Conservation (phyloP, 92 coral and sea anemone species). For the Pocillopora meandrina region DNA sequence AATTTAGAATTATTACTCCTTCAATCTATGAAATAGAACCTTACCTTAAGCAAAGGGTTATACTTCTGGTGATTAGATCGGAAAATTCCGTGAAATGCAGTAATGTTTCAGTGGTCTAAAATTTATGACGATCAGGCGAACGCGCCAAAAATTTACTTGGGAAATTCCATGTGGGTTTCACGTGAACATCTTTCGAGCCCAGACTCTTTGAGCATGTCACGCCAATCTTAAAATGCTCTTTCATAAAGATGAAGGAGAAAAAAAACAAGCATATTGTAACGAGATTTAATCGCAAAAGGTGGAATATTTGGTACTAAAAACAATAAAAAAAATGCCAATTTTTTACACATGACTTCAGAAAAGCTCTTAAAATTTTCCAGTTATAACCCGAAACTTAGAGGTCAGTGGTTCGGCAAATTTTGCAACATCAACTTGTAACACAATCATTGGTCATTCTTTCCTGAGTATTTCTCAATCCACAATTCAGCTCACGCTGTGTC, state of each 20-base stretch:
- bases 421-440: neutral
- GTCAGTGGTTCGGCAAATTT: neutral
- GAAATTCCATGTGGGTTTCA: constrained; percentile 27
- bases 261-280: neutral
- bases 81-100: neutral
- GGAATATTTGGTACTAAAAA: neutral
- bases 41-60: neutral
- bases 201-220: constrained; percentile 2
- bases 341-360: no score
- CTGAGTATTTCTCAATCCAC: neutral
- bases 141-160: constrained; percentile 45
- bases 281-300: no score
- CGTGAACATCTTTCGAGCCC: constrained; percentile 22
- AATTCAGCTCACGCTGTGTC: neutral
- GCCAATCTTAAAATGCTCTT: neutral
- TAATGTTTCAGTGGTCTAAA: neutral
- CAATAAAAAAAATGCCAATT: no score
- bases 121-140: neutral
- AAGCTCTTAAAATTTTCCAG: neutral
- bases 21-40: neutral
- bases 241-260: neutral
- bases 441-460: neutral
- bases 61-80: neutral
- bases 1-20: neutral
- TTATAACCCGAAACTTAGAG: neutral